Base-by-base conservation (phyloP, 1,140 invertebrate genomes). In the Trichoplusia ni region DNA sequence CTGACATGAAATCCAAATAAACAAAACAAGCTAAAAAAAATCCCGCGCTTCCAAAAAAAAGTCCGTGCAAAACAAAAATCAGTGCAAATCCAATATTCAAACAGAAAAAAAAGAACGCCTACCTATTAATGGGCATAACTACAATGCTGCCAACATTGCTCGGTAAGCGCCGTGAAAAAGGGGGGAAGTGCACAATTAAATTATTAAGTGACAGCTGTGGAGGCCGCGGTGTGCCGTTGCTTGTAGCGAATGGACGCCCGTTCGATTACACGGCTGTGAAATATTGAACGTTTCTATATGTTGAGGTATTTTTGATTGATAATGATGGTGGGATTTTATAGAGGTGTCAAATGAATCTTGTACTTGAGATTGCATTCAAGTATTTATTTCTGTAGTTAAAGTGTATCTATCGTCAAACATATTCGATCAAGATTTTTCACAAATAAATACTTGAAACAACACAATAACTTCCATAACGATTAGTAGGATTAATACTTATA, bases 181-280 rank as follows among this genome's bases (percentile, higher is more conserved):
- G 73, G 73, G 73, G 77, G 79, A 81, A 82, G 73, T 80, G 82
- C 64, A 77, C 76, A 82, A 83, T 82, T 79, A 75, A 83, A 82
- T 82, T 81, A 79, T 77, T 77, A 74, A 82, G 69, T 71, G 73
- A 76, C 78, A 82, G 78, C 71, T 75, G 73, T 37, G 46, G n/a
- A n/a, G 51, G 9, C 21, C 18, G 35, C 19, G 40, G 58, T 25
- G 19, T 25, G 64, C 18, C 33, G 54, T 66, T 60, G 18, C 5
- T n/a, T 18, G 7, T 14, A 9, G 8, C 40, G 21, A 16, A 14
- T 13, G 11, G 47, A 54, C 38, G 38, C 47, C n/a, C 31, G 44
- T 49, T 59, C 54, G 19, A 65, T 59, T 64, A 59, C 29, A 11
- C 53, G 23, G 53, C 40, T 13, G 29, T 6, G 29, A 11, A n/a